These are phyloP conservation scores for Lytechinus pictus DNA, from an alignment of 35 echinoderm and acorn worm species.

Conservation along the genomic window DNA sequence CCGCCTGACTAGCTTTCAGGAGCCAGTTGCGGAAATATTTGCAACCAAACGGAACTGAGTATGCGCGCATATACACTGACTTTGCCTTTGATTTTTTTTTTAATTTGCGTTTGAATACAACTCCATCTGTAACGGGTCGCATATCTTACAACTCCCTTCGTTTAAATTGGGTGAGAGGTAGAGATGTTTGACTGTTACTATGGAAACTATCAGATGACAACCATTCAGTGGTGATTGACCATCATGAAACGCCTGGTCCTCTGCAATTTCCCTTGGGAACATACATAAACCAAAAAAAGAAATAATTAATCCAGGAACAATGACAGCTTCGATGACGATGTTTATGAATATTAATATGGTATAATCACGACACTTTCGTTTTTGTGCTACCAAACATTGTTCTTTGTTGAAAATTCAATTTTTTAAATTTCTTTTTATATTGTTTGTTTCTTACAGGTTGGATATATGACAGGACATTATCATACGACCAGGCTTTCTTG, in stretches of 20 bases:
- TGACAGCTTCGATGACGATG: too few relatives aligned
- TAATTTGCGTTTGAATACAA: too few relatives aligned
- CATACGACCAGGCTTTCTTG: neutral
- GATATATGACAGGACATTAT: slow-evolving; percentile 8
- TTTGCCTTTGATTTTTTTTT: too few relatives aligned
- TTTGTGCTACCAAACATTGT: neutral
- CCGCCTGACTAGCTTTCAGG: neutral
- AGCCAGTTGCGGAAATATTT: too few relatives aligned
- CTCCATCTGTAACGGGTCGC: too few relatives aligned
- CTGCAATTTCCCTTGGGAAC: neutral
- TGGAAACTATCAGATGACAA: too few relatives aligned
- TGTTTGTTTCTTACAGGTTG: neutral
- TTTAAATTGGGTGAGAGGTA: too few relatives aligned
- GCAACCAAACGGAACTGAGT: neutral
- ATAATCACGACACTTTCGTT: neutral
- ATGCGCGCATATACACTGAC: too few relatives aligned
- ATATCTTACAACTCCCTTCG: too few relatives aligned
- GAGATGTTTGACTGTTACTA: too few relatives aligned
- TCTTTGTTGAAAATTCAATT: neutral
- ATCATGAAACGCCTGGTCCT: too few relatives aligned
- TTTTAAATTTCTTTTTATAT: neutral
- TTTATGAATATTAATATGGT: neutral
- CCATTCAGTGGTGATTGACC: too few relatives aligned
- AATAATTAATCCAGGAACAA: neutral
- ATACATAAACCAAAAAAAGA: neutral